These are phyloP conservation scores for Drosophila fungiperda DNA, from an alignment of 2,888 invertebrate species.

Conservation along the genomic window DNA sequence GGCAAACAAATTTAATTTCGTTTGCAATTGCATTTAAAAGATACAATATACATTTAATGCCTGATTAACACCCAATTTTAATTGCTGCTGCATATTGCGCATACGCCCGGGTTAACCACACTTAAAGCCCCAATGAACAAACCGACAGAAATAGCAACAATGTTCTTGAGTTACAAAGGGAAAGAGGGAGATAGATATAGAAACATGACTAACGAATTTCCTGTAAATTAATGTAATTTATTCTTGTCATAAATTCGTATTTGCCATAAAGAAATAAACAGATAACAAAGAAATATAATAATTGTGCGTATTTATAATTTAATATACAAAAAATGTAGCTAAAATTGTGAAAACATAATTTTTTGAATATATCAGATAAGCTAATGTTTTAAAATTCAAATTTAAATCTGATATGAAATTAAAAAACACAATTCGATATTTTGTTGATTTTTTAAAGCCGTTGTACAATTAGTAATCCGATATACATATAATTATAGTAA, in stretches of 20 bases:
- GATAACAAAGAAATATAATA: neutral
- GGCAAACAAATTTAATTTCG: conserved; percentile 7
- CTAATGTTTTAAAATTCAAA: too few relatives aligned
- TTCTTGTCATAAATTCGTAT: neutral
- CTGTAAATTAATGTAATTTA: neutral
- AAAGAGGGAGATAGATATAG: neutral
- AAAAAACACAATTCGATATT: too few relatives aligned
- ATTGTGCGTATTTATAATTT: neutral
- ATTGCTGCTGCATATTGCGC: conserved; percentile 28
- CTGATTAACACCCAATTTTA: conserved; percentile 7
- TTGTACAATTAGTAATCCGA: too few relatives aligned
- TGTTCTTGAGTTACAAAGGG: neutral
- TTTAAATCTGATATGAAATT: too few relatives aligned
- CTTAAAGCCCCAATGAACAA: conserved; percentile 50
- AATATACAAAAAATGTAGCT: neutral
- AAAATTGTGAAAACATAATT: neutral
- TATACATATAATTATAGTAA: too few relatives aligned
- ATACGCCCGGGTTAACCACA: conserved; percentile 54
- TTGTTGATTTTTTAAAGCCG: too few relatives aligned
- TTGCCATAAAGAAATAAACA: neutral
- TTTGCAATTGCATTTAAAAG: conserved; percentile 20
- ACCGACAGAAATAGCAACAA: neutral
- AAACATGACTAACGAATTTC: neutral
- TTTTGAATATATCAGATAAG: too few relatives aligned
- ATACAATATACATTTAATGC: conserved; percentile 20